These are phyloP conservation scores for Eupithecia exiguata DNA, from an alignment of 2,888 invertebrate species.

Conservation along the genomic window DNA sequence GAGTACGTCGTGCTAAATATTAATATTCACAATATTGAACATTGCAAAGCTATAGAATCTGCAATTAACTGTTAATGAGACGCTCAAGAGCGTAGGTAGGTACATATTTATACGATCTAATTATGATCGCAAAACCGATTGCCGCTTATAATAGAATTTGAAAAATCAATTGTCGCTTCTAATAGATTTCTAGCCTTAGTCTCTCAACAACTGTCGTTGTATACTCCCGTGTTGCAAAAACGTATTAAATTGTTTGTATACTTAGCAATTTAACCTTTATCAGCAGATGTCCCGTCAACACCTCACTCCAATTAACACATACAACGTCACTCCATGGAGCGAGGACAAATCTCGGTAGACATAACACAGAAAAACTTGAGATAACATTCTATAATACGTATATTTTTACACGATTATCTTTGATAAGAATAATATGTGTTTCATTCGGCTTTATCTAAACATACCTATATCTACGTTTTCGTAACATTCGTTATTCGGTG, in stretches of 20 bases:
- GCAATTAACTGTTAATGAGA: conserved; percentile 3
- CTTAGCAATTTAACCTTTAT: conserved; percentile 24
- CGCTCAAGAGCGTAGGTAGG: background rate
- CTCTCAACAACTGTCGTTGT: background rate
- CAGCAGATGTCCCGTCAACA: conserved; percentile 45
- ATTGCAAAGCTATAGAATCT: background rate
- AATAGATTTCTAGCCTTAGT: conserved; percentile 12
- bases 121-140: conserved; percentile 9
- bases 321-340: conserved; percentile 46
- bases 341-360: conserved; percentile 46
- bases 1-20: background rate
- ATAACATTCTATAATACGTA: conserved; percentile 39
- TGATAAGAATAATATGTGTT: conserved; percentile 43
- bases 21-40: background rate
- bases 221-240: background rate
- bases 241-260: conserved; percentile 12
- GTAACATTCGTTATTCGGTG: conserved; percentile 27
- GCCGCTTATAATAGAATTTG: conserved; percentile 19
- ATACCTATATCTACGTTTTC: conserved; percentile 23
- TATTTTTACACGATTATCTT: conserved; percentile 41
- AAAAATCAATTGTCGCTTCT: background rate
- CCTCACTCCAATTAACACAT: conserved; percentile 58
- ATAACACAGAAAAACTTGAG: conserved; percentile 42
- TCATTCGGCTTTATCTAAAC: conserved; percentile 42
- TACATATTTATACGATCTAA: background rate